These are phyloP conservation scores for Planiliza haematocheilus DNA, from an alignment of 2,113 vertebrate genomes.

Conservation along the genomic window DNA sequence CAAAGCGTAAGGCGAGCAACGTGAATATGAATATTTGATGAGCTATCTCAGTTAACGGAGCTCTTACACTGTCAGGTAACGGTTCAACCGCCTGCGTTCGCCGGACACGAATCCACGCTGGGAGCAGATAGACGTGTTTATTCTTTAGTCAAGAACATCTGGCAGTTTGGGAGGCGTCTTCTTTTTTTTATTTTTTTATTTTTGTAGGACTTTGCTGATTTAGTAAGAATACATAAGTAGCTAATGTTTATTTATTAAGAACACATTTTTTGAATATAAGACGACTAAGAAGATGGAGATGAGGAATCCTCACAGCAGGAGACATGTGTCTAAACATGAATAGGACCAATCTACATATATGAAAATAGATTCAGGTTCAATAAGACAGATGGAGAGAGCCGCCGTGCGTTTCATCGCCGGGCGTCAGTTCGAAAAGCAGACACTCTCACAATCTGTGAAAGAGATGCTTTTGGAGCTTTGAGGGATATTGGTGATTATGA, in stretches of 20 bases:
- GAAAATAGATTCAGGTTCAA: conserved; percentile 56
- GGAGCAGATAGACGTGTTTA: conserved; percentile 3
- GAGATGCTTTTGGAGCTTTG: conserved; percentile 35
- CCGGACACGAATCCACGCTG: conserved; percentile 34
- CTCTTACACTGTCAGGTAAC: conserved; percentile 32
- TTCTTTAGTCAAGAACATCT: conserved; percentile 25
- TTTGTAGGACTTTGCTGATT: conserved; percentile 77
- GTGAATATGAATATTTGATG: conserved; percentile 83
- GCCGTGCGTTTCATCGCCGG: conserved; percentile 27
- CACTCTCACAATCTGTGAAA: conserved; percentile 20
- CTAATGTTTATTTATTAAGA: conserved; percentile 71
- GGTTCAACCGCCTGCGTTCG: conserved; percentile 11
- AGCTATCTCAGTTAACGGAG: conserved; percentile 63
- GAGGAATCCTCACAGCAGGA: conserved; percentile 44
- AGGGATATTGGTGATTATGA: conserved; percentile 60
- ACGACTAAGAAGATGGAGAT: conserved; percentile 19
- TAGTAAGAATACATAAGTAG: conserved; percentile 70
- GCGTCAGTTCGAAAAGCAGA: background rate
- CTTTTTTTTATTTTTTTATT: background rate
- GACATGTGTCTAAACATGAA: conserved; percentile 53
- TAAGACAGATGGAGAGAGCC: background rate
- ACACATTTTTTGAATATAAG: conserved; percentile 43
- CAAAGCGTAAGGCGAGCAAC: conserved; percentile 53
- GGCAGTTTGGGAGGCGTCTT: conserved; percentile 1
- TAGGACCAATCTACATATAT: conserved; percentile 62